Percentiles rank a stretch among this genome's conserved stretches.
phyloP scores from a whole-genome alignment of 2,113 vertebrate genomes.

The Chloebia gouldiae region DNA sequence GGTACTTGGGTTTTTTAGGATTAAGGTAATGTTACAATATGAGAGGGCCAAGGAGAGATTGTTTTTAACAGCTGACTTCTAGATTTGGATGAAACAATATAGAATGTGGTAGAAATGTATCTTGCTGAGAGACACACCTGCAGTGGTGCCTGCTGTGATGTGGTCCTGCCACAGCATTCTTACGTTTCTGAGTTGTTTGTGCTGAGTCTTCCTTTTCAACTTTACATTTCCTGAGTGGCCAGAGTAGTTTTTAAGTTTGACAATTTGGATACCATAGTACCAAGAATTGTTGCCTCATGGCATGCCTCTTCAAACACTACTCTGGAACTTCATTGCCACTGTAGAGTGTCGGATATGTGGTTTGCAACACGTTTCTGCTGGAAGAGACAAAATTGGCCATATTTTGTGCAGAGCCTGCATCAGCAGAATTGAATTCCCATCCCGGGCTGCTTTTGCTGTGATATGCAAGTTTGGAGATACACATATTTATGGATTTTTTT shows the following conservation, averaged over 20 bases:
- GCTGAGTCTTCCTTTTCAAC: neutral
- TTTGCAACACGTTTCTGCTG: neutral
- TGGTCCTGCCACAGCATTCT: neutral
- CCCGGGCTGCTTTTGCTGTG: neutral
- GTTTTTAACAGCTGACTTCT: neutral
- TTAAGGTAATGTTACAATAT: neutral
- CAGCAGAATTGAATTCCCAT: neutral
- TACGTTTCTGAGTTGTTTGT: neutral
- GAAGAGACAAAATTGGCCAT: neutral
- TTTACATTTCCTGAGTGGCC: neutral
- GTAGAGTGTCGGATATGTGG: neutral
- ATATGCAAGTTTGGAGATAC: neutral
- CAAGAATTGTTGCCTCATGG: neutral
- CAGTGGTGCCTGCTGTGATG: neutral
- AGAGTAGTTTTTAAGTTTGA: neutral
- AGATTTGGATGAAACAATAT: neutral
- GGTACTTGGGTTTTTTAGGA: neutral
- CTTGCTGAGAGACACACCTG: neutral
- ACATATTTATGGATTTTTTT: neutral
- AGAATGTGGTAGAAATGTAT: neutral
- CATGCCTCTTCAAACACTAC: neutral
- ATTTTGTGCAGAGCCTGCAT: neutral
- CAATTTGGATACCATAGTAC: neutral
- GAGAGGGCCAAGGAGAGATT: neutral
- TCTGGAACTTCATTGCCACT: neutral